These are phyloP conservation scores for Cariama cristata DNA, from an alignment of 2,113 vertebrate genomes.

Conservation along the genomic window DNA sequence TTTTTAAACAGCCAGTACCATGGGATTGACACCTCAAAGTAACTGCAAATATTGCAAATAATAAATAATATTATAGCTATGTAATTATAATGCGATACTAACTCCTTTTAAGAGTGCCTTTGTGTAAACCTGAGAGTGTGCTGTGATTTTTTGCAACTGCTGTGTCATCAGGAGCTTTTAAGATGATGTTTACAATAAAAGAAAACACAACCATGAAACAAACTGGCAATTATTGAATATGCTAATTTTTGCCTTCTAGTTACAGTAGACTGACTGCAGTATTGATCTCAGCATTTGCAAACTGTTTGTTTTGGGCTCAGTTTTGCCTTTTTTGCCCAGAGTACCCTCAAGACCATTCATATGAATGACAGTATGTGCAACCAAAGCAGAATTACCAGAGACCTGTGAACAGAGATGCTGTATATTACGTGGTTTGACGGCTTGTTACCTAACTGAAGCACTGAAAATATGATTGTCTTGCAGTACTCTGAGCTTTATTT, in stretches of 20 bases:
- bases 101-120: slow-evolving; percentile 56
- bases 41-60: slow-evolving; percentile 2
- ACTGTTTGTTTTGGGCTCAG: not conserved
- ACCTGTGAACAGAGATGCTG: not conserved
- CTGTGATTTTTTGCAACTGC: slow-evolving; percentile 64
- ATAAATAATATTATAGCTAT: slow-evolving; percentile 19
- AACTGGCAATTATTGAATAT: slow-evolving; percentile 17
- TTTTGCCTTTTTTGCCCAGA: not conserved
- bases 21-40: not conserved
- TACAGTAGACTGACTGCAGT: not conserved
- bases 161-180: slow-evolving; percentile 68
- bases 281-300: slow-evolving; percentile 15
- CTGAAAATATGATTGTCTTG: not conserved
- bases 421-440: not conserved
- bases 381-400: not conserved
- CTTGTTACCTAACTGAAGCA: not conserved
- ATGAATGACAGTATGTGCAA: not conserved
- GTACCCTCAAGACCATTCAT: not conserved
- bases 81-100: slow-evolving; percentile 62
- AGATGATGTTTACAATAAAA: slow-evolving; percentile 44
- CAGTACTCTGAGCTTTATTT: not conserved
- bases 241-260: slow-evolving; percentile 39
- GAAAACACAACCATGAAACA: slow-evolving; percentile 33
- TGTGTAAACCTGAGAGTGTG: slow-evolving; percentile 52
- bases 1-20: not conserved